Evolutionary conservation across 64 coral and sea anemone species (phyloP).

Genomic region (Montipora cactus): DNA sequence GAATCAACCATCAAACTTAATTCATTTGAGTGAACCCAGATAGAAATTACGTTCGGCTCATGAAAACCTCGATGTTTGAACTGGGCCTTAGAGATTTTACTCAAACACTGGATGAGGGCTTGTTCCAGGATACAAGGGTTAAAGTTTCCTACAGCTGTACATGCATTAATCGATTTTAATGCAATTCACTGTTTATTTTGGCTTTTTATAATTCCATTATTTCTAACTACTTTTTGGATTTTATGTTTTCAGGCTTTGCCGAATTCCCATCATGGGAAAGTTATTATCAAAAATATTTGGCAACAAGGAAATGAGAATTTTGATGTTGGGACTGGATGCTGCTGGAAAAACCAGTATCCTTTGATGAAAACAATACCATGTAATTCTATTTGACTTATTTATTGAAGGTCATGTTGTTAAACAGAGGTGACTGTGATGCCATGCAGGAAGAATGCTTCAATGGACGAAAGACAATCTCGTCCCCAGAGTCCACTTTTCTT

Average conservation of each 20-base stretch:
- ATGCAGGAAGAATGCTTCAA: too few species aligned
- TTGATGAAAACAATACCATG: not conserved
- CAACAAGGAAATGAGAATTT: slow-evolving; percentile 92
- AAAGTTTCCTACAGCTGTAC: too few species aligned
- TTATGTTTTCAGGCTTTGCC: slow-evolving; percentile 18
- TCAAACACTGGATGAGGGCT: too few species aligned
- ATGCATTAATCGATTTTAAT: too few species aligned
- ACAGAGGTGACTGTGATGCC: not conserved
- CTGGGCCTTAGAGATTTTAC: too few species aligned
- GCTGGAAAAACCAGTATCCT: slow-evolving; percentile 99
- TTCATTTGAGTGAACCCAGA: too few species aligned
- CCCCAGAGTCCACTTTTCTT: too few species aligned
- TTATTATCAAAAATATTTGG: slow-evolving; percentile 89
- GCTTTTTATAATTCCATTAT: not conserved
- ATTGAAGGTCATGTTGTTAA: not conserved
- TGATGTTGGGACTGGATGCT: slow-evolving; percentile 94
- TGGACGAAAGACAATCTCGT: too few species aligned
- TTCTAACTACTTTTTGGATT: not conserved
- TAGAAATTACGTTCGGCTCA: too few species aligned
- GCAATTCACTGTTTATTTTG: not conserved
- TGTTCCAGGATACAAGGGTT: too few species aligned
- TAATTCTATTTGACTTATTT: not conserved
- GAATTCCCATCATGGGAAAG: slow-evolving; percentile 82
- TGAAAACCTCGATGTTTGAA: too few species aligned
- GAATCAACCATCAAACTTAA: too few species aligned